These are phyloP conservation scores for Cordilura impudica DNA, from an alignment of 2,888 invertebrate genomes.

Conservation along the genomic window DNA sequence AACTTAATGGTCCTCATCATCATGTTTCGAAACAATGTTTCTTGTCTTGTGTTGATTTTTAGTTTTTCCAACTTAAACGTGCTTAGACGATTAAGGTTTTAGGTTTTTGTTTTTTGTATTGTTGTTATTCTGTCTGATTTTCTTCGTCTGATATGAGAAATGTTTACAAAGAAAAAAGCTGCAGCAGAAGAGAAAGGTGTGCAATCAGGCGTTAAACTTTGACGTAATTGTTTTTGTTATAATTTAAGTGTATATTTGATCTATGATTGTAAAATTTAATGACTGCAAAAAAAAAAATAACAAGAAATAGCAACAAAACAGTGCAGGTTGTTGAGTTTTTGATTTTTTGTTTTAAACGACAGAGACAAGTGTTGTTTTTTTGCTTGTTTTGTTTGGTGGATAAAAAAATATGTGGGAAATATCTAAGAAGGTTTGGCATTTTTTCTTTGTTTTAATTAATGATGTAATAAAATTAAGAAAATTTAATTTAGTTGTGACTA, in stretches of 20 bases:
- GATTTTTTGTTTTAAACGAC: not conserved
- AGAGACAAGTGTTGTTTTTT: conserved; percentile 21
- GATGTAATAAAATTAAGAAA: conserved; percentile 33
- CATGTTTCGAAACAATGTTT: conserved; percentile 59
- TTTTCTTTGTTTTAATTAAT: conserved; percentile 20
- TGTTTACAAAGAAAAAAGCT: conserved; percentile 44
- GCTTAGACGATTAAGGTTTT: conserved; percentile 60
- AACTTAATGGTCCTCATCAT: conserved; percentile 40
- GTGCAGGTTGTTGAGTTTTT: not conserved
- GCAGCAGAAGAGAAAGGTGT: conserved; percentile 59
- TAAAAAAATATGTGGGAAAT: conserved; percentile 45
- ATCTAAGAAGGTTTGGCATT: conserved; percentile 32
- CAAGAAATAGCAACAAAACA: not conserved
- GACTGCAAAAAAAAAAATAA: conserved; percentile 40
- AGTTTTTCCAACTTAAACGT: conserved; percentile 47
- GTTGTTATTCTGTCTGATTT: conserved; percentile 1
- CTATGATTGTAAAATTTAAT: conserved; percentile 61
- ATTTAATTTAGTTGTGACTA: conserved; percentile 38
- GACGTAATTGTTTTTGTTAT: conserved; percentile 67
- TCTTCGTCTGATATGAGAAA: conserved; percentile 51
- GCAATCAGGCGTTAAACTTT: conserved; percentile 67
- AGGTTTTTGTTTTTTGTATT: conserved; percentile 28
- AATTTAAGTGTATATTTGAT: conserved; percentile 63
- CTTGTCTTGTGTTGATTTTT: conserved; percentile 34
- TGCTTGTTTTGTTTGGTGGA: not conserved